Evolutionary conservation across 2,113 vertebrate species (phyloP).

Genomic region (Casuarius casuarius): DNA sequence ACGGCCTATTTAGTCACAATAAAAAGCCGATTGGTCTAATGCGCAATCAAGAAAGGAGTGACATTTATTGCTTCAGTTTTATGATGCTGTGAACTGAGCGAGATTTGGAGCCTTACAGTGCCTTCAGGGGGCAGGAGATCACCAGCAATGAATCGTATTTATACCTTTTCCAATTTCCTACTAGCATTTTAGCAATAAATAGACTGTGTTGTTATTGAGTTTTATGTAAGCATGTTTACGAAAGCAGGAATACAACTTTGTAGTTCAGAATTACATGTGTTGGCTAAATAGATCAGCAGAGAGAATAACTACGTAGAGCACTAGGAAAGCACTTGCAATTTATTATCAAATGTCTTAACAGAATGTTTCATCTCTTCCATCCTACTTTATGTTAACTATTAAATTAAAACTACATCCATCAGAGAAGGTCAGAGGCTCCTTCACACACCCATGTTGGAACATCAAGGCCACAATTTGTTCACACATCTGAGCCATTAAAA

Average conservation of each 20-base stretch:
- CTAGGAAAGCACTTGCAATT: slow-evolving; percentile 20
- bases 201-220: slow-evolving; percentile 57
- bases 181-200: slow-evolving; percentile 67
- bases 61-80: slow-evolving; percentile 73
- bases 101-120: slow-evolving; percentile 55
- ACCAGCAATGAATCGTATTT: slow-evolving; percentile 66
- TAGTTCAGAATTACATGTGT: slow-evolving; percentile 65
- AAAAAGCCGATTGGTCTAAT: slow-evolving; percentile 69
- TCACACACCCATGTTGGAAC: slow-evolving; percentile 40
- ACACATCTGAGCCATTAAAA: slow-evolving; percentile 52
- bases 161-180: slow-evolving; percentile 71
- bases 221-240: slow-evolving; percentile 66
- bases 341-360: slow-evolving; percentile 4
- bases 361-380: not conserved
- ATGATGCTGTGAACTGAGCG: slow-evolving; percentile 57
- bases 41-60: slow-evolving; percentile 62
- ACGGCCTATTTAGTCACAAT: slow-evolving; percentile 65
- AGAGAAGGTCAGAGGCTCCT: slow-evolving; percentile 63
- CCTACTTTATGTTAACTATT: slow-evolving; percentile 33
- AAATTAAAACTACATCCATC: slow-evolving; percentile 49
- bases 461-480: slow-evolving; percentile 52
- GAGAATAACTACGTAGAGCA: slow-evolving; percentile 26
- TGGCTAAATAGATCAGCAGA: slow-evolving; percentile 58
- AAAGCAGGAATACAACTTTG: slow-evolving; percentile 62
- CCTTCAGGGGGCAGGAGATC: slow-evolving; percentile 63